These are phyloP conservation scores for Chironomus striatipennis DNA, from an alignment of 1,140 invertebrate genomes.

Conservation along the genomic window DNA sequence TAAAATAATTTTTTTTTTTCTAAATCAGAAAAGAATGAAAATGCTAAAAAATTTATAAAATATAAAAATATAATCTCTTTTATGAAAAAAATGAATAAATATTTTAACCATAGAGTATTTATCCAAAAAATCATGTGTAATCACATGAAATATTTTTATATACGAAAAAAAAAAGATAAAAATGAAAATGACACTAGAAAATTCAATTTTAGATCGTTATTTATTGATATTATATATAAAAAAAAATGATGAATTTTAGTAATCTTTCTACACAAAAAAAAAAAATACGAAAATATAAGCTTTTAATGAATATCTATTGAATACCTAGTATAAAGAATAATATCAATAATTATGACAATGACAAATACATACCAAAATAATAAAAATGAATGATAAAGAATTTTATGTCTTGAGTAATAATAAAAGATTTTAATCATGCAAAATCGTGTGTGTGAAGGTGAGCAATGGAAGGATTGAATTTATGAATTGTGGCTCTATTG, in stretches of 20 bases:
- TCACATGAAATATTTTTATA: constrained; percentile 10
- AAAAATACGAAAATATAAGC: not conserved
- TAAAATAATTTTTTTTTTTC: not conserved
- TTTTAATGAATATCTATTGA: constrained; percentile 5
- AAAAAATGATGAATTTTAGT: too few relatives aligned
- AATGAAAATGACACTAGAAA: too few relatives aligned
- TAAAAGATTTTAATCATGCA: not conserved
- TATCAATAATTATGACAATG: not conserved
- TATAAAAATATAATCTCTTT: not conserved
- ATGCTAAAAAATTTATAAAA: not conserved
- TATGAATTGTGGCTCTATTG: too few relatives aligned
- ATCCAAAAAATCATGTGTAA: not conserved
- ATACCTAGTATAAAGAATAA: constrained; percentile 4
- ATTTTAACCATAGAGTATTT: constrained; percentile 6
- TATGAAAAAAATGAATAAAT: not conserved
- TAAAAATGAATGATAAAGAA: not conserved
- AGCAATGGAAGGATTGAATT: too few relatives aligned
- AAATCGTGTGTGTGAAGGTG: not conserved
- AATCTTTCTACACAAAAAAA: not conserved
- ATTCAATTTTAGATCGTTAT: not conserved
- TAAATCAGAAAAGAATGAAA: not conserved
- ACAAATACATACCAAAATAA: not conserved
- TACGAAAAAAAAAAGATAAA: not conserved
- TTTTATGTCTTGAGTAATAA: not conserved
- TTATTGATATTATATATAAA: too few relatives aligned